Evolutionary conservation across 2,113 vertebrate genomes (phyloP), one percentile per base, ranked within the genome.

Genomic region (Onychostruthus taczanowskii): DNA sequence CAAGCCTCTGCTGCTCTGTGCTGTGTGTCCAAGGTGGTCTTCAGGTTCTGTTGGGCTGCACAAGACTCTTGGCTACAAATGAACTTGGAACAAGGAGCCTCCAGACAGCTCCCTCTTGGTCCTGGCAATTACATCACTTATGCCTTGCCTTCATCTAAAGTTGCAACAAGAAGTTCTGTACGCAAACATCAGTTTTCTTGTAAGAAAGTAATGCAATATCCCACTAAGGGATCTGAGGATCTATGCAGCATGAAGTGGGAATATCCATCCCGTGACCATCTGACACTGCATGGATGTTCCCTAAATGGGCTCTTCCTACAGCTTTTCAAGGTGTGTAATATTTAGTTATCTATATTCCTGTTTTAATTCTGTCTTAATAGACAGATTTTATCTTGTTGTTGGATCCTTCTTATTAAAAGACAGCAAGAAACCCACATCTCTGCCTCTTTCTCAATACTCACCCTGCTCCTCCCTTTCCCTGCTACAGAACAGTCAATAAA

Each of bases 221-320:
- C 13, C 41, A 30, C 9, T 39, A 31, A 39, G 18, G 8, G 2
- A 47, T 61, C 30, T 43, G 33, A 1, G 1, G 26, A 37, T 69
- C 30, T 75, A 4, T 3, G 1, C 12, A 35, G 24, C 1, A 3
- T 44, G 12, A 67, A 28, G 13, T 21, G 4, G 21, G 5, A 55
- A 78, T 47, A 75, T 83, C 30, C 16, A 44, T 58, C n/a, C 8
- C 0, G 0, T 82, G 41, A 19, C 47, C 13, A 53, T 23, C 10
- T 67, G 16, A 86, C 7, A 1, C 22, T 58, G 37, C 6, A 44
- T 3, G 5, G 47, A 35, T 31, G 2, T 28, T 62, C 18, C 6
- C 47, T 0, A 0, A 55, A 53, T 13, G 15, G 16, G 12, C 26
- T 91, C 11, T 39, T 47, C 7, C 52, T 47, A 11, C 6, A 49